A percentile compares a stretch with the other conserved stretches of the same genome.
Conservation (phyloP, 2,113 vertebrate species). For the Dasypus novemcinctus region DNA sequence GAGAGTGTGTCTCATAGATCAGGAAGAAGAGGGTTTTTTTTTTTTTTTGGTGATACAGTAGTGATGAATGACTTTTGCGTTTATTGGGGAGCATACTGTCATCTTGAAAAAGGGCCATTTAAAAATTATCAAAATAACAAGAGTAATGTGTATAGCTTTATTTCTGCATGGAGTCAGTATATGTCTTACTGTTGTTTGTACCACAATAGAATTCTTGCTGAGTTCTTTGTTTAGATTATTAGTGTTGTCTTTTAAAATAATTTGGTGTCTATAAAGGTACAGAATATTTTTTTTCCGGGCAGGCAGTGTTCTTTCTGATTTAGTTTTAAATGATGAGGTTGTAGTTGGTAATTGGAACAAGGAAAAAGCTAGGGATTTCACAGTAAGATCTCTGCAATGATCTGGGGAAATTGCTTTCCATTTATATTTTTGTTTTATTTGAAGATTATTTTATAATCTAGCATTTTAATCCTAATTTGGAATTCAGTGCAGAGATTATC, state of each 20-base stretch:
- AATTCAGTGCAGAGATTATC: conserved; percentile 23
- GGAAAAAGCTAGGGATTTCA: not conserved
- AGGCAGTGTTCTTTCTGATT: not conserved
- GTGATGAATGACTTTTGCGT: not conserved
- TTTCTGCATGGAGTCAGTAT: not conserved
- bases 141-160: not conserved
- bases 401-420: not conserved
- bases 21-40: not conserved
- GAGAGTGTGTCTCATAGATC: conserved; percentile 31
- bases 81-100: not conserved
- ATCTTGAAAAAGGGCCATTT: not conserved
- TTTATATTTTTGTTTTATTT: conserved; percentile 33
- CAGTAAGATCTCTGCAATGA: not conserved
- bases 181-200: conserved; percentile 15
- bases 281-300: not conserved
- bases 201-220: conserved; percentile 30
- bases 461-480: conserved; percentile 10
- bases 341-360: not conserved
- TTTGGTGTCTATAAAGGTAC: not conserved
- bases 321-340: conserved; percentile 20
- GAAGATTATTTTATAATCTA: conserved; percentile 10
- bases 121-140: conserved; percentile 15
- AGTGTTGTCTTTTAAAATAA: not conserved
- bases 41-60: not conserved
- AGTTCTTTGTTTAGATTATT: not conserved